Evolutionary conservation across 1,140 invertebrate genomes (phyloP).

Genomic region (Bombus superbus): DNA sequence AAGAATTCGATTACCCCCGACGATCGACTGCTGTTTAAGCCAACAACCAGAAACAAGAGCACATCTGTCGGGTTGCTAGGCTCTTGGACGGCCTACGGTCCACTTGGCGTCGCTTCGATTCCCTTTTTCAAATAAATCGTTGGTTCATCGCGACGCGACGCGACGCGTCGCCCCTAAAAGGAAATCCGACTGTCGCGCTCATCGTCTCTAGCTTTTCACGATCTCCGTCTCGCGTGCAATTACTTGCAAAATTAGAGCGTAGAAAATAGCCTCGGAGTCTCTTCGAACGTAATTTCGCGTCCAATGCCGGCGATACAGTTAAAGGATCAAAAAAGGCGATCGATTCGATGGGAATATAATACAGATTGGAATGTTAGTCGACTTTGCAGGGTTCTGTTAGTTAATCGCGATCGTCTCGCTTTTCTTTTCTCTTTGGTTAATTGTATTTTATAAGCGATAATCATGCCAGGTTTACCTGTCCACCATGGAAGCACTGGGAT

Average conservation of each 20-base stretch:
- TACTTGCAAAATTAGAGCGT: neutral
- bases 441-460: neutral
- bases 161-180: neutral
- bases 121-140: conserved; percentile 15
- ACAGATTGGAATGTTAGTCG: neutral
- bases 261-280: neutral
- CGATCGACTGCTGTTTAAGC: neutral
- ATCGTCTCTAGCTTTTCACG: neutral
- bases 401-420: neutral
- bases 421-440: neutral
- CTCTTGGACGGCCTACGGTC: neutral
- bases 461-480: conserved; percentile 84
- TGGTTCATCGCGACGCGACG: neutral
- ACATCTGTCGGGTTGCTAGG: neutral
- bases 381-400: neutral
- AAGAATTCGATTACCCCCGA: too few relatives aligned
- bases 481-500: conserved; percentile 88
- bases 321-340: neutral
- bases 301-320: neutral
- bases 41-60: neutral
- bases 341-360: neutral
- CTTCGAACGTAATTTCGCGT: neutral
- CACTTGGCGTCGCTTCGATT: conserved; percentile 9
- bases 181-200: neutral
- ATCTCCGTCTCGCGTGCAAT: neutral